Evolutionary conservation across 1,140 invertebrate genomes (phyloP).

Genomic region (Sminthurides bifidus): DNA sequence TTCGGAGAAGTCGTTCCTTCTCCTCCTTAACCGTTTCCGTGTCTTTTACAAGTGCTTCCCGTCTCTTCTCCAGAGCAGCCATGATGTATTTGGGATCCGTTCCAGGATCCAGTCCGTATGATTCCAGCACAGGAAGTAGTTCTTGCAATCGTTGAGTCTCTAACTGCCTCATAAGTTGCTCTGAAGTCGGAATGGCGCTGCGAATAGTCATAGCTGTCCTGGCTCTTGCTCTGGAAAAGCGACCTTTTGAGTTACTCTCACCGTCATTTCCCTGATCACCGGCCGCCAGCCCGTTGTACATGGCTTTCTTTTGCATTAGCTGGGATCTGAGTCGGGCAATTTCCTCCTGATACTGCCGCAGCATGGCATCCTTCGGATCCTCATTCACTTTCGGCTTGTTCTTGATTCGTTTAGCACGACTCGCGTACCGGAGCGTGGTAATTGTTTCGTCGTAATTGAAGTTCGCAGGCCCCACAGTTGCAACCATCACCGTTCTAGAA

Average conservation of each 20-base stretch:
- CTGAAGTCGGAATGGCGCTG: constrained; percentile 1
- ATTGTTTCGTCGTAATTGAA: constrained; percentile 94
- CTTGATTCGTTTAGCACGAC: constrained; percentile 88
- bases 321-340: constrained; percentile 51
- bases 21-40: constrained; percentile 42
- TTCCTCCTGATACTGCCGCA: constrained; percentile 78
- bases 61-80: constrained; percentile 41
- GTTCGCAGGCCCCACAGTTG: constrained; percentile 87
- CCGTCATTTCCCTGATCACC: constrained; percentile 1
- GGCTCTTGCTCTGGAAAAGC: background rate
- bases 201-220: background rate
- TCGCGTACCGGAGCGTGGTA: constrained; percentile 82
- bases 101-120: constrained; percentile 18
- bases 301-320: constrained; percentile 34
- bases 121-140: constrained; percentile 17
- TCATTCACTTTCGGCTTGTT: constrained; percentile 92
- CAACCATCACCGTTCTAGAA: constrained; percentile 93
- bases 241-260: constrained; percentile 2
- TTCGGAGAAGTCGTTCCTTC: constrained; percentile 48
- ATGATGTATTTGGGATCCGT: constrained; percentile 29
- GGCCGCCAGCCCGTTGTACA: constrained; percentile 8
- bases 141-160: constrained; percentile 33
- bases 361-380: constrained; percentile 82
- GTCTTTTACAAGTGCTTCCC: constrained; percentile 43
- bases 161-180: constrained; percentile 18